These are phyloP conservation scores for Trissolcus brochymenae DNA, from an alignment of 2,888 invertebrate genomes.

Conservation along the genomic window DNA sequence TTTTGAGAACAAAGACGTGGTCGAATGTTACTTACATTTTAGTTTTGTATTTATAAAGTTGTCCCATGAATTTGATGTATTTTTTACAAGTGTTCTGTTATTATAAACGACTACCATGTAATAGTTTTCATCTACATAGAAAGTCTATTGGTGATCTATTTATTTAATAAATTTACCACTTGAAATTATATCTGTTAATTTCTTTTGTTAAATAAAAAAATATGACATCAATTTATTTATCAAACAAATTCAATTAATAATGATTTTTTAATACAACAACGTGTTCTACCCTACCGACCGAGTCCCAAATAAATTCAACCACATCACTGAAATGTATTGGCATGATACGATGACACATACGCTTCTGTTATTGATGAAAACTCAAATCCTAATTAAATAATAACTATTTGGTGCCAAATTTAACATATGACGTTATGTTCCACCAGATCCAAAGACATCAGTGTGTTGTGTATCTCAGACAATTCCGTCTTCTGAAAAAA, in stretches of 20 bases:
- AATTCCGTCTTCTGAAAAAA: too few relatives aligned
- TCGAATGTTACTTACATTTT: slow-evolving; percentile 14
- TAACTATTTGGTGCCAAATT: too few relatives aligned
- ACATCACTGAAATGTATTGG: background rate
- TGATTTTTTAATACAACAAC: background rate
- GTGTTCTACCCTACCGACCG: background rate
- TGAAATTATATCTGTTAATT: slow-evolving; percentile 23
- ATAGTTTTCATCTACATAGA: slow-evolving; percentile 49
- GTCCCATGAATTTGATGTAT: background rate
- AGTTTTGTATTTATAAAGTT: background rate
- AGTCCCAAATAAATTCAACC: background rate
- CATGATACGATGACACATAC: too few relatives aligned
- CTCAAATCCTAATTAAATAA: too few relatives aligned
- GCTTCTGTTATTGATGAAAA: too few relatives aligned
- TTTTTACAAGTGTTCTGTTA: slow-evolving; percentile 48
- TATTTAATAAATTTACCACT: slow-evolving; percentile 72
- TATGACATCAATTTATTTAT: background rate
- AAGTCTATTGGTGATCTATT: slow-evolving; percentile 67
- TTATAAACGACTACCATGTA: slow-evolving; percentile 28
- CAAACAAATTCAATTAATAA: background rate
- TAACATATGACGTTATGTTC: too few relatives aligned
- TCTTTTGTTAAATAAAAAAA: background rate
- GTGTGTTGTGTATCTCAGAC: too few relatives aligned
- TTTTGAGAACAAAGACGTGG: slow-evolving; percentile 43
- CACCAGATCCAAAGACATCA: too few relatives aligned